Base-by-base conservation (phyloP, 2,888 invertebrate genomes). In the Ypsolopha sequella region DNA sequence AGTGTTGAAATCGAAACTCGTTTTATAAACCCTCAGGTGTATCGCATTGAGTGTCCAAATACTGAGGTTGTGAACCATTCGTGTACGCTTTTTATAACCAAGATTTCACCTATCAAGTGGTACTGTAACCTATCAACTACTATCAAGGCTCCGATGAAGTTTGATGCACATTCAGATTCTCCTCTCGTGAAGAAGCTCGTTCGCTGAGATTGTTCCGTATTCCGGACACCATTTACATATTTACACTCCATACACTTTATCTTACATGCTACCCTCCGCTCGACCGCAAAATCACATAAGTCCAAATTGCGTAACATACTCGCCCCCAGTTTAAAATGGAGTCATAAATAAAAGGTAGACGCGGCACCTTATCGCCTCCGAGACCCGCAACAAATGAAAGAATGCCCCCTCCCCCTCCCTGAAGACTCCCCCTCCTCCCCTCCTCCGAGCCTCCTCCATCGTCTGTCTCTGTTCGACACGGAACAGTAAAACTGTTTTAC, bases 321-420 rank as follows among this genome's bases (percentile, higher is more conserved):
- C 47, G 61, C 73, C 76, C 78, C 63, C 71, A 71, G 65, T 85
- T 84, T 85, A 84, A 82, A 85, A 84, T 82, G 75, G 77, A 81
- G 80, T 75, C 77, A 80, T 85, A 85, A 84, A 85, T 84, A 82
- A 81, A 81, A 78, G 75, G 80, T 77, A 76, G 79, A 73, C 73
- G 68, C 67, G 66, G 58, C 71, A 70, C 80, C 81, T 82, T 85
- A 84, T 85, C 85, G 79, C 69, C 56, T 59, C 54, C 55, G 59
- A 51, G 57, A 68, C 69, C 80, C 70, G 68, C 73, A 79, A 78
- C 78, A 78, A 77, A 80, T 78, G 80, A 77, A 80, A 78, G 79
- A 79, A 80, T 65, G 68, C 73, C 66, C 65, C 70, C 70, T 62
- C 55, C 52, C 50, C 55, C 48, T 64, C 61, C 56, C 61, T 59